Percentiles rank a stretch among this genome's conserved stretches.
phyloP scores from a whole-genome alignment of 2,113 vertebrate genomes.

The Phyllostomus hastatus region DNA sequence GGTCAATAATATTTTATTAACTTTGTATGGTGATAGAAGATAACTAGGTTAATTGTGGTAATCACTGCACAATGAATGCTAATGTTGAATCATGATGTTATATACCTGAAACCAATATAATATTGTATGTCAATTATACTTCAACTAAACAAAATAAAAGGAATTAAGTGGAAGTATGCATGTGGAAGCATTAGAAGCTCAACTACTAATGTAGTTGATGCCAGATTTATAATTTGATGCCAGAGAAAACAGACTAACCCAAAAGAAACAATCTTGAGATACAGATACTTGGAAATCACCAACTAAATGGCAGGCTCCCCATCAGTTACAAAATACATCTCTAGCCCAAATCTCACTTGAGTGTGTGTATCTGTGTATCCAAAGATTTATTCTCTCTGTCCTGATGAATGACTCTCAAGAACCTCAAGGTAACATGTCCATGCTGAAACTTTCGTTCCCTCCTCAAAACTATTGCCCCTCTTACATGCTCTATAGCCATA shows the following conservation, averaged over 20 bases:
- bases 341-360: background rate
- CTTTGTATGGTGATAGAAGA: background rate
- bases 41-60: background rate
- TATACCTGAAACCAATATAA: background rate
- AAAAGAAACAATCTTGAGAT: background rate
- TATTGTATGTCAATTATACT: background rate
- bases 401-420: background rate
- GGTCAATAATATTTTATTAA: too few species aligned
- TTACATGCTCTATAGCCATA: background rate
- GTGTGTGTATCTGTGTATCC: background rate
- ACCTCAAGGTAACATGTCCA: background rate
- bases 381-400: background rate
- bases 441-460: background rate
- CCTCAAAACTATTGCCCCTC: background rate
- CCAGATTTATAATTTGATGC: background rate
- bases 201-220: background rate
- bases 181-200: background rate
- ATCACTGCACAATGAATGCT: background rate
- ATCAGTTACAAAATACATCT: background rate
- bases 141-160: background rate
- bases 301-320: background rate
- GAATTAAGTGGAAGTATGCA: background rate
- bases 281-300: background rate
- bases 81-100: background rate
- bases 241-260: background rate